Evolutionary conservation across 2,888 invertebrate species (phyloP), one percentile per base, ranked within the genome.

Genomic region (Drosophila paucipuncta): DNA sequence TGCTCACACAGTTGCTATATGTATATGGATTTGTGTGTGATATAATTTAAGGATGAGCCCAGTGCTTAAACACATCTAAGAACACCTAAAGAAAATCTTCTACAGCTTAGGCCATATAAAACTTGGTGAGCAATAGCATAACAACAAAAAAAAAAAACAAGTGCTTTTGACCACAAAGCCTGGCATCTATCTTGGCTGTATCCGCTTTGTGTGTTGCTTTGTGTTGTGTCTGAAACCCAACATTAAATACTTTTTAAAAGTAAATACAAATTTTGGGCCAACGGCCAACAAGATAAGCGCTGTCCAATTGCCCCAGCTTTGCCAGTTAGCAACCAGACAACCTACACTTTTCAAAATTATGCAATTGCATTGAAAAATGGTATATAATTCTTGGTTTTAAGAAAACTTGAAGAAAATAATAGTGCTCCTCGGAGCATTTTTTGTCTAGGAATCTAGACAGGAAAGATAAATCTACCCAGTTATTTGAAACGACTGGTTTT

Each of bases 201-300:
- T 52, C 65, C 68, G 67, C 39, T 68, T 31, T 62, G 58, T 60
- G 60, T 59, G 53, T 37, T 49, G 47, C 49, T 39, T 35, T 64
- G 64, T 57, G 43, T 57, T 69, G 52, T 73, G 71, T 71, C 74
- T 69, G 57, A 66, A 25, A 31, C 16, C 65, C 79, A 74, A 71
- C 69, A 76, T 73, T 79, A 78, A 85, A 90, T 82, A 76, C 76
- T 65, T 82, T 82, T 73, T 64, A 75, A 86, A 83, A 80, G 87
- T 80, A 89, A 83, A 83, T 86, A 83, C 73, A 80, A 74, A 79
- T 76, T 79, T 67, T 30, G 30, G 62, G 86, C 50, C 68, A 71
- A 71, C 49, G 73, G 63, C 62, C 89, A 80, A 69, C 72, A 55
- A 88, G 84, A 84, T 84, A 84, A 84, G 86, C 84, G 72, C 68